A percentile compares a stretch with the other conserved stretches of the same genome.
phyloP scores from a whole-genome alignment of 2,888 invertebrate species.

The Agrotis exclamationis region DNA sequence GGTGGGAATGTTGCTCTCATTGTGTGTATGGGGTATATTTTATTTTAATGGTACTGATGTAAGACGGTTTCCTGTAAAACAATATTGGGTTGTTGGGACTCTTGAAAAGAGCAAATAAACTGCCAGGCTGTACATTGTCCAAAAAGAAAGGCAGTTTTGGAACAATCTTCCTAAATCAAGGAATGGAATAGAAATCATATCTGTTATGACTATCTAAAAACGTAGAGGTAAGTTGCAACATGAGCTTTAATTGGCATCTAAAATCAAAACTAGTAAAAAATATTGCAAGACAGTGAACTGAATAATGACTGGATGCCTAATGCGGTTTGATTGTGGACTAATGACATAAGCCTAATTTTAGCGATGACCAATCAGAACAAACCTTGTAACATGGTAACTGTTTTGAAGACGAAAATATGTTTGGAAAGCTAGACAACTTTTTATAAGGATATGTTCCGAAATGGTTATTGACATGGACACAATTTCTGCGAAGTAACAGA shows the following conservation, averaged over 20 bases:
- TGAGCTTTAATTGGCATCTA: conserved; percentile 5
- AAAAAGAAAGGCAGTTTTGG: not conserved
- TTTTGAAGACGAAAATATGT: conserved; percentile 16
- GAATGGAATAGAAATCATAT: conserved; percentile 6
- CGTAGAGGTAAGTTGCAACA: not conserved
- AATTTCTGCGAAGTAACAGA: not conserved
- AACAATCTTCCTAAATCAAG: not conserved
- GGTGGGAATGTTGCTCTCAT: conserved; percentile 52
- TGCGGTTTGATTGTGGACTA: conserved; percentile 15
- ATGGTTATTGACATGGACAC: conserved; percentile 30
- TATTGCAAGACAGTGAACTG: conserved; percentile 19
- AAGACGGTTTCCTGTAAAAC: conserved; percentile 23
- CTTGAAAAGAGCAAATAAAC: not conserved
- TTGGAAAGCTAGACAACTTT: conserved; percentile 34
- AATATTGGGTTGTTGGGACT: not conserved
- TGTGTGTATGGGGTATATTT: conserved; percentile 38
- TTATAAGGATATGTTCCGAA: conserved; percentile 27
- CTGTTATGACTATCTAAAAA: not conserved
- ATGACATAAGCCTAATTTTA: conserved; percentile 27
- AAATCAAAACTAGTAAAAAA: conserved; percentile 29
- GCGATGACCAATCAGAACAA: conserved; percentile 27
- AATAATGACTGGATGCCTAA: conserved; percentile 26
- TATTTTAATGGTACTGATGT: conserved; percentile 35
- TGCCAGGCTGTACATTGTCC: too few relatives aligned
- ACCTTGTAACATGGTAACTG: conserved; percentile 28